Evolutionary conservation across 2,113 vertebrate genomes (phyloP).

Genomic region (Sturnus vulgaris): DNA sequence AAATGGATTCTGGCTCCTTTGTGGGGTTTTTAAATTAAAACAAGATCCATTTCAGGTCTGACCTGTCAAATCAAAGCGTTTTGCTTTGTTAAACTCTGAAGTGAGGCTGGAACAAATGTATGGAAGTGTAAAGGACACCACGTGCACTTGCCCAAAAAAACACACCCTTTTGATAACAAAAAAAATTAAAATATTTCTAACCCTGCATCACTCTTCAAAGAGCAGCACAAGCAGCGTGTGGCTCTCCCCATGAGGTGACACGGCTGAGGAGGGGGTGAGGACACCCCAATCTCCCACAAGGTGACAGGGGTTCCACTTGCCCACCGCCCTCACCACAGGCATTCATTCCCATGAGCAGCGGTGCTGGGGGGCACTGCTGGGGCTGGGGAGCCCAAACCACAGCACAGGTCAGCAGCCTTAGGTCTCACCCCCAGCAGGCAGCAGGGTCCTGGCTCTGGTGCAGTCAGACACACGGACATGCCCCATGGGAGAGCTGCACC

Average conservation of each 20-base stretch:
- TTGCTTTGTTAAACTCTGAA: not conserved
- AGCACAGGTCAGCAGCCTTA: not conserved
- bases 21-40: not conserved
- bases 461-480: accelerated
- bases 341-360: not conserved
- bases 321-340: accelerated
- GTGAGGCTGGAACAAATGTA: not conserved
- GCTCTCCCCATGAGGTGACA: not conserved
- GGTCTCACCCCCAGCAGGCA: not conserved
- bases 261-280: not conserved
- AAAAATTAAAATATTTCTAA: not conserved
- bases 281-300: not conserved
- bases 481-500: not conserved
- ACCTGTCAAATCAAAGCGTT: not conserved
- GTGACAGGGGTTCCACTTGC: not conserved
- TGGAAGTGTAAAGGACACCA: not conserved
- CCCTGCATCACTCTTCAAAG: not conserved
- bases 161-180: not conserved
- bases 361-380: accelerated
- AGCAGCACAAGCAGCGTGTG: not conserved
- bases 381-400: not conserved
- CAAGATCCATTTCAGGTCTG: not conserved
- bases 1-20: not conserved
- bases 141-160: not conserved
- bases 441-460: not conserved